Percentiles rank a stretch among this genome's conserved stretches.
phyloP scores from a whole-genome alignment of 2,888 invertebrate genomes.

The Metalampra italica region DNA sequence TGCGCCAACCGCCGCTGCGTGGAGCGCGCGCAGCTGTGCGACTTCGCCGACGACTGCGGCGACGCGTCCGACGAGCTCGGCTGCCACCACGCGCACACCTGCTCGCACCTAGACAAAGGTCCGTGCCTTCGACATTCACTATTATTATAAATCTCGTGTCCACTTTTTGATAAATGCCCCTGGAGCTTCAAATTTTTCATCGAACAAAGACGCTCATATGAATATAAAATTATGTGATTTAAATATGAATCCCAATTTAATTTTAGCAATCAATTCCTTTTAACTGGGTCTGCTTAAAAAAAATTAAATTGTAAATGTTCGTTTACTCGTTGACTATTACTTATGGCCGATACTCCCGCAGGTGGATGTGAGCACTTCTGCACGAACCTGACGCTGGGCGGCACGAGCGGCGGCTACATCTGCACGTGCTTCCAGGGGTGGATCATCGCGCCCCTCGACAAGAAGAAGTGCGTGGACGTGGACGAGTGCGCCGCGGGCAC shows the following conservation, averaged over 20 bases:
- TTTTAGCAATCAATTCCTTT: no score
- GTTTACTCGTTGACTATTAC: no score
- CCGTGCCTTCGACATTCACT: not conserved
- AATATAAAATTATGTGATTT: no score
- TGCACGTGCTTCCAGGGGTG: conserved; percentile 94
- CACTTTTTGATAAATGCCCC: no score
- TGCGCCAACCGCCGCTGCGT: conserved; percentile 94
- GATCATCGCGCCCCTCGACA: conserved; percentile 87
- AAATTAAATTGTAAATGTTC: no score
- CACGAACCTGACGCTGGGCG: conserved; percentile 84
- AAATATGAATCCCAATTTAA: no score
- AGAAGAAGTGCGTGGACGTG: conserved; percentile 91
- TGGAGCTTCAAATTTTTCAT: no score
- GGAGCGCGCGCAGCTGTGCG: conserved; percentile 87
- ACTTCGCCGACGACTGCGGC: conserved; percentile 93
- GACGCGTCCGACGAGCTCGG: conserved; percentile 94
- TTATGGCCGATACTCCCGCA: conserved; percentile 27
- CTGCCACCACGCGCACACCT: conserved; percentile 85
- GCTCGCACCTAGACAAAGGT: conserved; percentile 66
- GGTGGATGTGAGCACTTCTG: conserved; percentile 97
- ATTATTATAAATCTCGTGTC: no score
- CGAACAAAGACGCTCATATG: no score
- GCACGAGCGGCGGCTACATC: conserved; percentile 84
- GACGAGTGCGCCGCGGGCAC: conserved; percentile 91
- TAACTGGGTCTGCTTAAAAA: no score